Percentiles rank a stretch among this genome's conserved stretches.
Evolutionary conservation across 2,888 invertebrate genomes (phyloP).

Genomic region (Ochropleura plecta): DNA sequence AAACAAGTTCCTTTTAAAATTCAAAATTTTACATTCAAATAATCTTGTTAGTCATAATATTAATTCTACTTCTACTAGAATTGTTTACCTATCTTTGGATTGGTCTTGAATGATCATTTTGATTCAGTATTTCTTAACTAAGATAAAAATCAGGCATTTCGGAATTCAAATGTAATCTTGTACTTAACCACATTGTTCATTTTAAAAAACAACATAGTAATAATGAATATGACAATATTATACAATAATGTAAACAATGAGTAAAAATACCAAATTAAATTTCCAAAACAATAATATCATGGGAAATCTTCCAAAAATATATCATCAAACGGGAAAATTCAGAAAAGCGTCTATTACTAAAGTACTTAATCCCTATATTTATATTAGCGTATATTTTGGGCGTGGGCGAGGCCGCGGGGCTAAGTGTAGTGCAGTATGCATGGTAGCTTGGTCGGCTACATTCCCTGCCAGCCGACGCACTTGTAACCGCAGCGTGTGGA

Average conservation of each 20-base stretch:
- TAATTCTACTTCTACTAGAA: constrained; percentile 28
- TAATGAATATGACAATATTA: constrained; percentile 43
- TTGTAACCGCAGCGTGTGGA: constrained; percentile 81
- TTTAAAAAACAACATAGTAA: constrained; percentile 23
- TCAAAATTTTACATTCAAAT: constrained; percentile 39
- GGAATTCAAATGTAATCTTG: constrained; percentile 28
- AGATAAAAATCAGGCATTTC: constrained; percentile 20
- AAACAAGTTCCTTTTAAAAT: constrained; percentile 35
- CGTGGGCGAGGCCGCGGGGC: constrained; percentile 79
- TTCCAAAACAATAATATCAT: constrained; percentile 41
- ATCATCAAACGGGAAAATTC: constrained; percentile 44
- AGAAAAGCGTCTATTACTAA: constrained; percentile 65
- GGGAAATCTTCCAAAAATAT: constrained; percentile 22
- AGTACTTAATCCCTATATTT: constrained; percentile 67
- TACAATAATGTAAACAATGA: constrained; percentile 4
- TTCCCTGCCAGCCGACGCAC: constrained; percentile 81
- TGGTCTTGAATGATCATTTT: constrained; percentile 11
- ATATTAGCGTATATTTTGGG: constrained; percentile 64
- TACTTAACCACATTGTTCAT: constrained; percentile 44
- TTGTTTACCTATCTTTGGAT: constrained; percentile 35
- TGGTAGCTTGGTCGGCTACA: constrained; percentile 86
- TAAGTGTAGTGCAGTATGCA: constrained; percentile 83
- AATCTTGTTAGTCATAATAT: constrained; percentile 41
- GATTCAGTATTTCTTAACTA: constrained; percentile 30
- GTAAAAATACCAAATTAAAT: constrained; percentile 1